Evolutionary conservation across 2,888 invertebrate species (phyloP), one percentile per base, ranked within the genome.

Genomic region (Dascillus cervinus): DNA sequence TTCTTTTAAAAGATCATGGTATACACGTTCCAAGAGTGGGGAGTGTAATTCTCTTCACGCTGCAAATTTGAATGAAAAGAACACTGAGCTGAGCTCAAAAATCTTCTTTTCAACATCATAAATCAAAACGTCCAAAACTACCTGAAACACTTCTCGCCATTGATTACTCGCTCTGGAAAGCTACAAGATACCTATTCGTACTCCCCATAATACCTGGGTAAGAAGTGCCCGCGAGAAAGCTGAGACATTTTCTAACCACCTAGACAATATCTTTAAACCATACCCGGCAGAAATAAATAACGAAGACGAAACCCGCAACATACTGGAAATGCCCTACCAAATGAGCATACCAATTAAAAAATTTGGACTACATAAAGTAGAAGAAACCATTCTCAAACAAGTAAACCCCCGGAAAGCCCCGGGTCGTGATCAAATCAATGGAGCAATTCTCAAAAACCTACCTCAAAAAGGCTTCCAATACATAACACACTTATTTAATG

Each of bases 41-140:
- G n/a, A n/a, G n/a, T n/a, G n/a, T n/a, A n/a, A n/a, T n/a, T n/a
- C n/a, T n/a, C n/a, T n/a, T n/a, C n/a, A n/a, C n/a, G n/a, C n/a
- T n/a, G n/a, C n/a, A n/a, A n/a, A n/a, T n/a, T n/a, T n/a, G n/a
- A n/a, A n/a, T n/a, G n/a, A n/a, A n/a, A n/a, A n/a, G n/a, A n/a
- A n/a, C n/a, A n/a, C n/a, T n/a, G n/a, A n/a, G n/a, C 29, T 47
- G 67, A 20, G 45, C 12, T 33, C 4, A 28, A 6, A 13, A 14
- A 20, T 8, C 14, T 14, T 14, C 11, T 26, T 20, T 26, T 13
- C 10, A 23, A 6, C 23, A 23, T 23, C 11, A 23, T 11, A 23
- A 23, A 23, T 8, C 23, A 23, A 10, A 23, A 23, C 13, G 23
- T 10, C 11, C 23, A 23, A 23, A 23, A 6, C 23, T 23, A 23